Evolutionary conservation across 2,113 vertebrate genomes (phyloP).

Genomic region (Chinchilla lanigera): DNA sequence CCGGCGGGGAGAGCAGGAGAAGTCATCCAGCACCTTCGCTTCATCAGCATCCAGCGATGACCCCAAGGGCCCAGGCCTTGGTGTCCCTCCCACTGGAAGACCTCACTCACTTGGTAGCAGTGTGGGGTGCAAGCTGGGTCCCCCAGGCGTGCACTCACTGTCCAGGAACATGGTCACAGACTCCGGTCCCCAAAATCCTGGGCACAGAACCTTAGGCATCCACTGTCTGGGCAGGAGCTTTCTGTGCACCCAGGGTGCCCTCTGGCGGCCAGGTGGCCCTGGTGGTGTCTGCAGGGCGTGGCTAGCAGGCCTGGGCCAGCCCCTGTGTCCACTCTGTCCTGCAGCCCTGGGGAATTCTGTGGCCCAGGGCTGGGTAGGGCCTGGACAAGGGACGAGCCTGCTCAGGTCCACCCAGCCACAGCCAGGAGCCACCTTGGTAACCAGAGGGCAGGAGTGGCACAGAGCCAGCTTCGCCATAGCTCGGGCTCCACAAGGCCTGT

Average conservation of each 20-base stretch:
- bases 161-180: not conserved
- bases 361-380: not conserved
- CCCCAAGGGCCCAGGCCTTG: not conserved
- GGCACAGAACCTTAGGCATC: not conserved
- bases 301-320: not conserved
- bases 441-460: not conserved
- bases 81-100: not conserved
- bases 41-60: too few relatives aligned
- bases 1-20: not conserved
- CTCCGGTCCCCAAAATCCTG: not conserved
- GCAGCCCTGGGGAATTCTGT: not conserved
- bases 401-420: too few relatives aligned
- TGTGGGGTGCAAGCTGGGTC: not conserved
- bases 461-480: not conserved
- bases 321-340: not conserved
- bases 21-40: not conserved
- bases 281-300: not conserved
- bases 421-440: fast-evolving
- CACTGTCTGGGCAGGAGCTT: not conserved
- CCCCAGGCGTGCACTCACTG: not conserved
- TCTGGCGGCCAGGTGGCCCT: not conserved
- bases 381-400: not conserved
- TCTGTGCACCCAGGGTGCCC: constrained; percentile 24
- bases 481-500: not conserved
- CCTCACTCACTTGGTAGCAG: not conserved